Conservation (phyloP, 2,113 vertebrate genomes). For the Dendropsophus ebraccatus region DNA sequence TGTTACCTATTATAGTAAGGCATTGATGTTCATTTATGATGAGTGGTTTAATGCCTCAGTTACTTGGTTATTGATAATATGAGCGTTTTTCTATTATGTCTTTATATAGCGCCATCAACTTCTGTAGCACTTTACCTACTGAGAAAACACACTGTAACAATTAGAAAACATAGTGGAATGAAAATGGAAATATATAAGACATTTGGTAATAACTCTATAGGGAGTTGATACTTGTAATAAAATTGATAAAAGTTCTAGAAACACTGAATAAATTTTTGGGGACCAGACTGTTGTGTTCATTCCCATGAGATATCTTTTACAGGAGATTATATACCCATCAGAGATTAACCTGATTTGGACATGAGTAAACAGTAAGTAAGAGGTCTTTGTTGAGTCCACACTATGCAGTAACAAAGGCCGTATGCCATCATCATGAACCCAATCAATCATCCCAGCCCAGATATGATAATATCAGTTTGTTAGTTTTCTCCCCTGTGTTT, state of each 20-base stretch:
- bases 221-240: not conserved
- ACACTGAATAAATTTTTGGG: not conserved
- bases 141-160: too few species aligned
- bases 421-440: not conserved
- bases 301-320: not conserved
- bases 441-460: slow-evolving; percentile 6
- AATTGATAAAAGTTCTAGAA: not conserved
- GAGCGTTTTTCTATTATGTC: too few species aligned
- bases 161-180: too few species aligned
- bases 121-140: too few species aligned
- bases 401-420: not conserved
- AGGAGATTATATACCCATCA: not conserved
- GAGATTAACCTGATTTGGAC: slow-evolving; percentile 10
- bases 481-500: not conserved
- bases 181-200: too few species aligned
- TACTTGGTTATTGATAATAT: too few species aligned
- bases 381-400: slow-evolving; percentile 17
- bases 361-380: slow-evolving; percentile 21
- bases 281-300: not conserved
- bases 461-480: slow-evolving; percentile 20
- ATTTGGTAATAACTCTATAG: too few species aligned
- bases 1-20: too few species aligned
- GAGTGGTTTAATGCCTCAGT: too few species aligned
- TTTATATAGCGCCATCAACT: too few species aligned
- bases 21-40: too few species aligned